Conservation (phyloP, 64 coral and sea anemone species). For the Pachyseris speciosa region DNA sequence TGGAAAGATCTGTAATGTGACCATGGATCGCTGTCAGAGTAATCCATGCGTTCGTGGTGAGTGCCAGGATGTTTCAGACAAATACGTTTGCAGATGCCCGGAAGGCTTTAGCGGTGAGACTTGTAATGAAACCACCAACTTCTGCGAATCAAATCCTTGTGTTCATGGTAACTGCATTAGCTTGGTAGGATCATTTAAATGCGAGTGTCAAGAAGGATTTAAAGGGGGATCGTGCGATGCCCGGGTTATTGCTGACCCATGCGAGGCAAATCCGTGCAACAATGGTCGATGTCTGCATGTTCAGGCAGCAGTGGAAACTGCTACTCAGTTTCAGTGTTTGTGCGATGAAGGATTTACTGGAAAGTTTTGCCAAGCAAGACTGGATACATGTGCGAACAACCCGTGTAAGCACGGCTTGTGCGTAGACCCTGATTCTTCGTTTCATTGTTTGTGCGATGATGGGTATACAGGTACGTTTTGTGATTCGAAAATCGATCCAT, state of each 20-base stretch:
- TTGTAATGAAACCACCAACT: slow-evolving; percentile 40
- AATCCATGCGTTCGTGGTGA: slow-evolving; percentile 70
- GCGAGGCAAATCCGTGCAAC: slow-evolving; percentile 67
- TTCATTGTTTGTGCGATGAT: slow-evolving; percentile 52
- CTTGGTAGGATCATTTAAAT: slow-evolving; percentile 27
- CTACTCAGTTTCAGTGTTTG: slow-evolving; percentile 41
- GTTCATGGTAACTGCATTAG: slow-evolving; percentile 57
- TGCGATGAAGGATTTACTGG: slow-evolving; percentile 49
- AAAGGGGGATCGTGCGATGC: slow-evolving; percentile 47
- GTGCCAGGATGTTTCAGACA: slow-evolving; percentile 31
- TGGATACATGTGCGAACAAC: slow-evolving; percentile 46
- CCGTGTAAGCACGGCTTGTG: slow-evolving; percentile 71
- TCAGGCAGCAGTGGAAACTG: not conserved
- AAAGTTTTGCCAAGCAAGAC: slow-evolving; percentile 16
- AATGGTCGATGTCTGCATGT: slow-evolving; percentile 66
- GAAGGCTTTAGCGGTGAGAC: slow-evolving; percentile 45
- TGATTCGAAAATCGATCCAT: slow-evolving; percentile 45
- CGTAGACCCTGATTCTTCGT: not conserved
- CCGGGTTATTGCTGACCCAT: slow-evolving; percentile 12
- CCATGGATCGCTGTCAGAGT: slow-evolving; percentile 34
- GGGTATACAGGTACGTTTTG: slow-evolving; percentile 64
- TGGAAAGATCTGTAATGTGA: slow-evolving; percentile 59
- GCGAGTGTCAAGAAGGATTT: slow-evolving; percentile 62
- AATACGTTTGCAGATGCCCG: slow-evolving; percentile 68
- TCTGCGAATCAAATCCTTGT: slow-evolving; percentile 71